Percentiles rank a stretch among this genome's conserved stretches.
Evolutionary conservation across 2,888 invertebrate species (phyloP).

Genomic region (Merodon equestris): DNA sequence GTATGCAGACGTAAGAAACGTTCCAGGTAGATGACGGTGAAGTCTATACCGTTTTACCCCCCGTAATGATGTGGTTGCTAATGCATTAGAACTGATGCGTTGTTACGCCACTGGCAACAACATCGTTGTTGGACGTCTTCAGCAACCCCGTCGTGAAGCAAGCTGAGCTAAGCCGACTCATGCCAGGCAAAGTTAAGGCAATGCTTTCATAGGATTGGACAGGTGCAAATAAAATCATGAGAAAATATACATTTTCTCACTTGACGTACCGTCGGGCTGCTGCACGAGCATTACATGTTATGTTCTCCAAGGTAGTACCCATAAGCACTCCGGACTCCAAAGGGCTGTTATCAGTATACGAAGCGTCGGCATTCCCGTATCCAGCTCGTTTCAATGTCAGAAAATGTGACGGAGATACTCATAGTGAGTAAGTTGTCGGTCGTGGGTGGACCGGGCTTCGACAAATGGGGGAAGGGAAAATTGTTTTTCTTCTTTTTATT

Average conservation of each 20-base stretch:
- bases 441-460: neutral
- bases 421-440: too few species aligned
- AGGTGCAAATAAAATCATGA: slow-evolving; percentile 59
- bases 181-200: neutral
- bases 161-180: too few species aligned
- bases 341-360: too few species aligned
- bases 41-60: neutral
- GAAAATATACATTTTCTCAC: slow-evolving; percentile 50
- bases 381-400: slow-evolving; percentile 13
- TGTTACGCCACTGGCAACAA: neutral
- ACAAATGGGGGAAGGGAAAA: slow-evolving; percentile 24
- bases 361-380: neutral
- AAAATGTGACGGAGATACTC: neutral
- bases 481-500: slow-evolving; percentile 31
- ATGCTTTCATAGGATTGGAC: slow-evolving; percentile 50
- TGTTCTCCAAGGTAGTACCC: slow-evolving; percentile 32
- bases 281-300: slow-evolving; percentile 32
- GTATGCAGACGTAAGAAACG: slow-evolving; percentile 14
- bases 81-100: slow-evolving; percentile 34
- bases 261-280: slow-evolving; percentile 28
- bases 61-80: slow-evolving; percentile 39
- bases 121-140: neutral
- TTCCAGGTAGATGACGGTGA: neutral
- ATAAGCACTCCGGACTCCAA: slow-evolving; percentile 27
- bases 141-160: neutral